Percentiles rank a stretch among this genome's conserved stretches.
Evolutionary conservation across 2,888 invertebrate genomes (phyloP).

Genomic region (Drosophila monieri): DNA sequence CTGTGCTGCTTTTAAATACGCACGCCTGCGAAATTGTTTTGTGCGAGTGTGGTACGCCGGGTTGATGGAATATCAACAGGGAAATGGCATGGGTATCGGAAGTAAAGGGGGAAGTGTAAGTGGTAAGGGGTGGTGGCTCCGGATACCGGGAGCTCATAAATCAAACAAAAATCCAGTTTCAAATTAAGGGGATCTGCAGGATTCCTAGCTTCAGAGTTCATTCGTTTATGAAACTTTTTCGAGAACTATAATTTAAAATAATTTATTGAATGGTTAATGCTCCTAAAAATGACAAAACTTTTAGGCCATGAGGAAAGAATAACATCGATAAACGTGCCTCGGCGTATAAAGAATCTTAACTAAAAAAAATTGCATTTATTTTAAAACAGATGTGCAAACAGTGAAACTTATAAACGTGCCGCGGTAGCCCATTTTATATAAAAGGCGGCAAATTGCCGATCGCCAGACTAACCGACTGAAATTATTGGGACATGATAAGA

Average conservation of each 20-base stretch:
- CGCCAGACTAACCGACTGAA: neutral
- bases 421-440: conserved; percentile 14
- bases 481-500: conserved; percentile 11
- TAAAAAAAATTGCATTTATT: conserved; percentile 6
- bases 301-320: neutral
- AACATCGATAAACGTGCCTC: neutral
- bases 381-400: conserved; percentile 25
- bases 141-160: conserved; percentile 63
- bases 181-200: neutral
- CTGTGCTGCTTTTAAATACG: conserved; percentile 60
- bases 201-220: neutral
- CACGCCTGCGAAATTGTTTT: conserved; percentile 58
- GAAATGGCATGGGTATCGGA: conserved; percentile 3
- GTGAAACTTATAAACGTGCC: neutral
- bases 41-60: conserved; percentile 16
- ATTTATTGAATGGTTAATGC: neutral
- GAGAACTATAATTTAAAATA: neutral
- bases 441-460: conserved; percentile 5
- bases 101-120: neutral
- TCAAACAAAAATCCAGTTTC: conserved; percentile 12
- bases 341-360: neutral
- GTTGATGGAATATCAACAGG: conserved; percentile 16
- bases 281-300: neutral
- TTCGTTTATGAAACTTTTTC: neutral
- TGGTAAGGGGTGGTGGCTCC: conserved; percentile 22